These are phyloP conservation scores for Bradynema listronoti DNA, from an alignment of 1,140 invertebrate species.

Conservation along the genomic window DNA sequence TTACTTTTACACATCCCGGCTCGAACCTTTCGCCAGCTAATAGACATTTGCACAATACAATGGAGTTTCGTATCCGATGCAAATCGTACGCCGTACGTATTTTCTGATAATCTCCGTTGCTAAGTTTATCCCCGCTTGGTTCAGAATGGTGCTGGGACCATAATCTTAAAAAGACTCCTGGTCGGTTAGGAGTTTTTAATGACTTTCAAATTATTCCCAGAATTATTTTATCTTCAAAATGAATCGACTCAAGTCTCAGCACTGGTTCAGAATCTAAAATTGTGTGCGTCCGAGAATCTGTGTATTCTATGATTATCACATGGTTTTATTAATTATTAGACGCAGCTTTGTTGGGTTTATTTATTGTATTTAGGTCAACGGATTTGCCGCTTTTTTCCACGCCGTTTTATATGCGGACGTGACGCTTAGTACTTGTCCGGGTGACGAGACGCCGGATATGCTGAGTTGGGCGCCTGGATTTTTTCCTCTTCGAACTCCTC, in stretches of 20 bases:
- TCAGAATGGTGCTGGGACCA: slow-evolving; percentile 28
- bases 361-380: slow-evolving; percentile 42
- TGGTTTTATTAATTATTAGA: too few species aligned
- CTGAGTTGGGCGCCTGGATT: slow-evolving; percentile 53
- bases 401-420: slow-evolving; percentile 43
- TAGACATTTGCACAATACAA: background rate
- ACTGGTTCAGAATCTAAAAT: too few species aligned
- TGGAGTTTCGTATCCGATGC: slow-evolving; percentile 20
- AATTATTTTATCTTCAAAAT: background rate
- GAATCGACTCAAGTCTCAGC: too few species aligned
- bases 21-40: background rate
- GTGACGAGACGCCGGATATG: slow-evolving; percentile 27
- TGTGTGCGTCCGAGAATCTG: too few species aligned
- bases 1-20: background rate
- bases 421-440: slow-evolving; percentile 36
- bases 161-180: background rate
- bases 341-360: too few species aligned
- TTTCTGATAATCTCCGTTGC: too few species aligned
- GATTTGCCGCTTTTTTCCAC: slow-evolving; percentile 52
- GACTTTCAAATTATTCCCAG: background rate
- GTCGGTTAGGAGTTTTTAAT: background rate
- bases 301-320: too few species aligned
- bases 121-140: slow-evolving; percentile 24
- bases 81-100: too few species aligned
- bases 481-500: slow-evolving; percentile 39